Evolutionary conservation across 1,140 invertebrate genomes (phyloP), one percentile per base, ranked within the genome.

Genomic region (Rhopalosiphum maidis): DNA sequence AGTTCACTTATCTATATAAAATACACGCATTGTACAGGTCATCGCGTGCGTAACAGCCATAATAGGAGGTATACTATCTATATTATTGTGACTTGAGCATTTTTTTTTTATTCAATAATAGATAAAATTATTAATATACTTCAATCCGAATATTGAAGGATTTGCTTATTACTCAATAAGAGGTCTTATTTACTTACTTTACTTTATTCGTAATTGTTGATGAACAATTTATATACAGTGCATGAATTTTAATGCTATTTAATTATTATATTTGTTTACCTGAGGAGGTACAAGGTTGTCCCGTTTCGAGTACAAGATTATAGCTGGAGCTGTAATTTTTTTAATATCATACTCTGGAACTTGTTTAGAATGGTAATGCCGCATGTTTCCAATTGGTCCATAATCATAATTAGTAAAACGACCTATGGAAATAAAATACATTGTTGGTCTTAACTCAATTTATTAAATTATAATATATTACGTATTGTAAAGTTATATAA

Each of bases 291-390:
- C 77, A 51, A 92, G n/a, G 46, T 82, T 46, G 11, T 92, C 91
- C 2, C 9, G 8, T 92, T 92, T 51, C 6, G 96, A 96, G 94
- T 97, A 97, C 94, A 97, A 96, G 25, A 98, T 95, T 82, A 96
- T 96, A 1, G 97, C 95, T 3, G 97, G 97, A 23, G 96, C 95
- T 55, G 95, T 96, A 3, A 97, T 96, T 83, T 96, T 96, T 30
- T 94, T 95, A 1, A 97, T 94, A 93, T 96, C 95, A 94, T 97
- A 97, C 35, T 95, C 94, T 35, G 96, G 96, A 54, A 96, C 96
- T 51, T 94, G 95, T 1, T 94, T 91, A 94, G 95, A 94, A 60
- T 96, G 96, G 94, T 97, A 97, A 51, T 95, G 95, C 48, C 95
- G 94, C 43, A 96, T 94, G 95, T 97, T 97, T 51, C 89, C 94